These are phyloP conservation scores for Camelus dromedarius DNA, from an alignment of 2,113 vertebrate species.

Conservation along the genomic window DNA sequence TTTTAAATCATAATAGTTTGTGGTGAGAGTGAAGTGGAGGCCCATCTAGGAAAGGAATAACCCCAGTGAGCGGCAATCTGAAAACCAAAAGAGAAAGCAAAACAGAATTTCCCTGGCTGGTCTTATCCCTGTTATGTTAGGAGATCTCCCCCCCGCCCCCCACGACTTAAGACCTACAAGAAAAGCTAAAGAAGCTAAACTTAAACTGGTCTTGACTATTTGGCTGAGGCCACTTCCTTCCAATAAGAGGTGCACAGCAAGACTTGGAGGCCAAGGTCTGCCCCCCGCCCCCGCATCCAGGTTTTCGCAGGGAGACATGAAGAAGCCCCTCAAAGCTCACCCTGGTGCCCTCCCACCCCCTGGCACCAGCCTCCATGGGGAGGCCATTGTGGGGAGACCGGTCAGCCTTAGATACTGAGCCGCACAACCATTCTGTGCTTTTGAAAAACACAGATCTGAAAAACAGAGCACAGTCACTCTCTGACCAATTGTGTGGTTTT, in stretches of 20 bases:
- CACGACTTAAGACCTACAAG: neutral
- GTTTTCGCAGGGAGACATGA: neutral
- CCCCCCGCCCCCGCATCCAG: neutral
- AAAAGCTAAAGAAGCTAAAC: conserved; percentile 22
- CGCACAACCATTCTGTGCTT: neutral
- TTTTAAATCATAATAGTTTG: conserved; percentile 49
- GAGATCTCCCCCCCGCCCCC: neutral
- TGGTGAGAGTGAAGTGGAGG: neutral
- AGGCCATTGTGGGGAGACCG: neutral
- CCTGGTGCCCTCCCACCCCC: neutral
- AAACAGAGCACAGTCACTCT: conserved; percentile 47
- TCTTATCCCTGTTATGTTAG: neutral
- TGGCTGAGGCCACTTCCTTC: neutral
- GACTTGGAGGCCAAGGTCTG: neutral
- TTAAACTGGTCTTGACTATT: neutral
- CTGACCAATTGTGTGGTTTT: conserved; percentile 7
- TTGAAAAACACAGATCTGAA: conserved; percentile 19
- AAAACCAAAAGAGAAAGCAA: neutral
- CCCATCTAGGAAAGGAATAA: neutral
- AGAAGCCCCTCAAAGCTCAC: neutral
- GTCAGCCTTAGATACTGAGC: neutral
- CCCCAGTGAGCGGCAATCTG: neutral
- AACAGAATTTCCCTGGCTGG: neutral
- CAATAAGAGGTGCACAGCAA: neutral
- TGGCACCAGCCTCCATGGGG: neutral